Conservation (phyloP, 2,888 invertebrate species). For the Cylindroiulus punctatus region DNA sequence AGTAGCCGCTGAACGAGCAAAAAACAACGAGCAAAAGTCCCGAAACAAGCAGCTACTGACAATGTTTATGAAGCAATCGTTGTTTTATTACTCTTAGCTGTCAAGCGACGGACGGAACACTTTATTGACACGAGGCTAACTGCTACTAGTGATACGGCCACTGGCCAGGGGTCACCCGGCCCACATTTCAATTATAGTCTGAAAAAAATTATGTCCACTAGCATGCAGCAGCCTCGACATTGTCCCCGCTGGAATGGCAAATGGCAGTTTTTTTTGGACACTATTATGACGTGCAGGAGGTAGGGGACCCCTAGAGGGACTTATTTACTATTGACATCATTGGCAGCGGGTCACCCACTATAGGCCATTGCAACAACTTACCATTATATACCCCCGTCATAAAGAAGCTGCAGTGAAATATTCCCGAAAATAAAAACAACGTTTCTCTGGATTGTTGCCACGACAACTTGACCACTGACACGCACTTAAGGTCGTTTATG, state of each 20-base stretch:
- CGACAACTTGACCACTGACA: conserved; percentile 27
- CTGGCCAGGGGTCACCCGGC: conserved; percentile 32
- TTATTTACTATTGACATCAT: conserved; percentile 32
- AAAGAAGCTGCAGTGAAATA: conserved; percentile 25
- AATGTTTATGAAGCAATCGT: conserved; percentile 55
- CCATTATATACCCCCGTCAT: neutral
- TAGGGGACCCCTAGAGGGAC: conserved; percentile 32
- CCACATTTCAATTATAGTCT: conserved; percentile 11
- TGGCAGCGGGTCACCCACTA: conserved; percentile 21
- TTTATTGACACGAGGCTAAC: conserved; percentile 47
- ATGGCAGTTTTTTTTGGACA: neutral
- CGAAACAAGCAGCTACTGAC: conserved; percentile 55
- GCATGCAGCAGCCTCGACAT: neutral
- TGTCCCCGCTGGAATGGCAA: conserved; percentile 1
- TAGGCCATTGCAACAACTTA: conserved; percentile 17
- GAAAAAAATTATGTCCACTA: neutral
- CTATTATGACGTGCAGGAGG: conserved; percentile 26
- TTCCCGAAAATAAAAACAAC: conserved; percentile 8
- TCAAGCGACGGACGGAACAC: conserved; percentile 49
- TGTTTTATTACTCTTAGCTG: conserved; percentile 51
- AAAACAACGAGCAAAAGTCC: conserved; percentile 31
- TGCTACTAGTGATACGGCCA: conserved; percentile 23
- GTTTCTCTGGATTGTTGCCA: neutral
- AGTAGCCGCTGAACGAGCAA: conserved; percentile 16
- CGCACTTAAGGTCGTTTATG: neutral